These are phyloP conservation scores for Halesus radiatus DNA, from an alignment of 1,140 invertebrate genomes.

Conservation along the genomic window DNA sequence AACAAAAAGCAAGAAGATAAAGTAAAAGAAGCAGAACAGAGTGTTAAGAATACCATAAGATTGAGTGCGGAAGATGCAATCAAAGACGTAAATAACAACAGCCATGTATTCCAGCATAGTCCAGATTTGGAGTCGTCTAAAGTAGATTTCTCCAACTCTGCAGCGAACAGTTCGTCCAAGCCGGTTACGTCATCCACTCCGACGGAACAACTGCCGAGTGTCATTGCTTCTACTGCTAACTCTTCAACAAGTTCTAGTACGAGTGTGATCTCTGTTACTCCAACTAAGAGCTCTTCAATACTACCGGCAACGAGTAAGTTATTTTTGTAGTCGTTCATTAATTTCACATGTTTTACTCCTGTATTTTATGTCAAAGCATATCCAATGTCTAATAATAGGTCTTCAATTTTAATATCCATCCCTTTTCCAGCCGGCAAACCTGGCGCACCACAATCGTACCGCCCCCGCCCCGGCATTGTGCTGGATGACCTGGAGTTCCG, in stretches of 20 bases:
- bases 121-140: constrained; percentile 42
- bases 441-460: constrained; percentile 70
- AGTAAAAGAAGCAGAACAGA: constrained; percentile 47
- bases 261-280: constrained; percentile 15
- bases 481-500: constrained; percentile 85
- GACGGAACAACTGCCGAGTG: constrained; percentile 10
- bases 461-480: constrained; percentile 84
- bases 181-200: not conserved
- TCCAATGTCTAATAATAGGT: too few relatives aligned
- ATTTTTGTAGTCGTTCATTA: too few relatives aligned
- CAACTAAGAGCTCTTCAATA: not conserved
- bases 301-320: not conserved
- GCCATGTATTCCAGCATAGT: constrained; percentile 16
- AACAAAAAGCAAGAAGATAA: constrained; percentile 55
- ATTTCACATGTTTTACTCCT: too few relatives aligned
- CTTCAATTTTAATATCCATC: too few relatives aligned
- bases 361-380: too few relatives aligned
- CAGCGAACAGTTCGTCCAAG: not conserved
- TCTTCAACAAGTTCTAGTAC: not conserved
- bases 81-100: constrained; percentile 35
- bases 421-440: constrained; percentile 60
- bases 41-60: constrained; percentile 31
- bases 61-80: constrained; percentile 51
- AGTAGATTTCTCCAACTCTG: constrained; percentile 9
- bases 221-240: not conserved